These are phyloP conservation scores for Buceros bicornis DNA, from an alignment of 2,797 vertebrate species.

Conservation along the genomic window DNA sequence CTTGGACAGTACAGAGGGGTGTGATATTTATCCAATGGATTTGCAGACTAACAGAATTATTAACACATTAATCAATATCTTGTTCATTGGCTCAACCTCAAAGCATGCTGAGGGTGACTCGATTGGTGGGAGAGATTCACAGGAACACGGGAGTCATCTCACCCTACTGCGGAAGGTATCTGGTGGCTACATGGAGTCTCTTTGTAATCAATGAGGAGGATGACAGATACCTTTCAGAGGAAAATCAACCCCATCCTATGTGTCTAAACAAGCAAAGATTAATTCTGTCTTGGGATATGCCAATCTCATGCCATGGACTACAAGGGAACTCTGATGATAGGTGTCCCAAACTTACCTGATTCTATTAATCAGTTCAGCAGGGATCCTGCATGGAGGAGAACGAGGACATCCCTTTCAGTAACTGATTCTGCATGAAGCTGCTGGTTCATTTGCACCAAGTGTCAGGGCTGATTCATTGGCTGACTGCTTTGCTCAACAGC, in stretches of 20 bases:
- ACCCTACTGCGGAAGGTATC: not conserved
- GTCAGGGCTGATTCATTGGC: not conserved
- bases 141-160: not conserved
- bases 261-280: not conserved
- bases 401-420: not conserved
- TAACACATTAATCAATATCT: conserved; percentile 7
- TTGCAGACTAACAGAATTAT: not conserved
- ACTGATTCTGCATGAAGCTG: not conserved
- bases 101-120: not conserved
- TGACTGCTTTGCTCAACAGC: not conserved
- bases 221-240: not conserved
- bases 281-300: not conserved
- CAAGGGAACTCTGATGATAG: not conserved
- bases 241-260: not conserved
- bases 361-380: not conserved
- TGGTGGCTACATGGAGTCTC: not conserved
- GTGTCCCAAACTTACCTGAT: not conserved
- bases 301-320: not conserved
- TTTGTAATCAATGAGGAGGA: not conserved
- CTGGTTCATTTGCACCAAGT: not conserved
- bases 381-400: not conserved
- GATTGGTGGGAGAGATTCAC: not conserved
- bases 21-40: conserved; percentile 1
- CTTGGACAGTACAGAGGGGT: conserved; percentile 10
- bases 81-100: not conserved